Evolutionary conservation across 2,797 vertebrate genomes (phyloP), one percentile per base, ranked within the genome.

Genomic region (Darevskia nairensis): DNA sequence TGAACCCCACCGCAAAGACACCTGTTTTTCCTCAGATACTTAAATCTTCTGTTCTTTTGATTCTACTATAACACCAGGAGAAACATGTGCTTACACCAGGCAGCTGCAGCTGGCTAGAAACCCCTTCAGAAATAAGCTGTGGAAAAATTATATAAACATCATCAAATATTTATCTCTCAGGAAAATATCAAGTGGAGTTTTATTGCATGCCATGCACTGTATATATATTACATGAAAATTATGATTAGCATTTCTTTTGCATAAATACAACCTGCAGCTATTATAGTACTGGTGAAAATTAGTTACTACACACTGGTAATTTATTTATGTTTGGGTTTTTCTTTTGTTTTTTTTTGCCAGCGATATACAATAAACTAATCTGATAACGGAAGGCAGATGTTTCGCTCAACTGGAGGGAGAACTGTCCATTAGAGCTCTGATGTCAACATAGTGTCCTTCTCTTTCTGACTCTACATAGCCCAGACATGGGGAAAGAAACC

Each of bases 131-230:
- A 92, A 92, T 94, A 92, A 88, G 92, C 44, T 92, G 88, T 78
- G 89, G 92, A 92, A 71, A 93, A 92, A 95, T 61, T 86, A 21
- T 32, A 74, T 91, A 95, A 96, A 95, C 92, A 95, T 82, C 91
- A 95, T 95, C 89, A 96, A 96, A 95, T 94, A 96, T 94, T 96
- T 94, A 95, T 91, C 93, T 91, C 71, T 74, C 88, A 91, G 93
- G 93, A 93, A 94, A 91, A 92, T 90, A 94, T 93, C 86, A 91
- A 89, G 93, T 74, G 46, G 92, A 91, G n/a, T 11, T 90, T 90
- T 92, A 84, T 86, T 80, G 46, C 68, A 90, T 39, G 1, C 88
- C 89, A 91, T 91, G 82, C 85, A 86, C 91, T 88, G 89, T 94
- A 94, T 91, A 91, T 87, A 93, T 91, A 94, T 92, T 90, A 90